Evolutionary conservation across 2,797 vertebrate genomes (phyloP), one percentile per base, ranked within the genome.

Genomic region (Bryconaethiops microstoma): DNA sequence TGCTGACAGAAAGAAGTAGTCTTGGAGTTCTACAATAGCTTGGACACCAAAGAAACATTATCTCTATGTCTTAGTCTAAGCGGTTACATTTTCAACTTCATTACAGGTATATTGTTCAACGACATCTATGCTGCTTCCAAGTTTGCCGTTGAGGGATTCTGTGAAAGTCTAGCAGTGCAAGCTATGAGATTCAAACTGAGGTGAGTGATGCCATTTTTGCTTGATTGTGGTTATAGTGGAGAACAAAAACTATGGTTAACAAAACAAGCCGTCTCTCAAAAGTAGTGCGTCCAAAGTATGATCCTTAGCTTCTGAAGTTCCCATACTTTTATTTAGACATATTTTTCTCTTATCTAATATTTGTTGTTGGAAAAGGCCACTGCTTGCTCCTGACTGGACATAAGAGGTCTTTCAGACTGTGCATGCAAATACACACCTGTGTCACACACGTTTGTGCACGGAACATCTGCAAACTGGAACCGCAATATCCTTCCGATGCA

Each of bases 141-240:
- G 87, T 96, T 97, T 89, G 96, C 96, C 10, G 91, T 96, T 88
- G 96, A 97, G 87, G 95, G 95, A 29, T 96, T 97, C 84, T 96
- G 96, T 0, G 96, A 97, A 88, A 96, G 95, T 86, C 90, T 97
- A 76, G 96, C 95, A 5, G 92, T 96, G 65, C 96, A 97, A 89
- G 94, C 95, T 7, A 84, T 96, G 84, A 95, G 94, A 83, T 97
- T 97, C 88, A 95, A 94, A 81, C 91, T 97, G 74, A 95, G 94
- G 95, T 97, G 94, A 95, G 95, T 92, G 78, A 57, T 17, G 9
- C 5, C 9, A 19, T 42, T 23, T 69, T 35, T 52, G 16, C 23
- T 45, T 68, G 40, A 23, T 45, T 71, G 16, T 52, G 25, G 12
- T 70, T 68, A 67, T 40, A 19, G 1, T 7, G 16, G 35, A 40